Conservation (phyloP, 2,888 invertebrate species). For the Megamerina dolium region DNA sequence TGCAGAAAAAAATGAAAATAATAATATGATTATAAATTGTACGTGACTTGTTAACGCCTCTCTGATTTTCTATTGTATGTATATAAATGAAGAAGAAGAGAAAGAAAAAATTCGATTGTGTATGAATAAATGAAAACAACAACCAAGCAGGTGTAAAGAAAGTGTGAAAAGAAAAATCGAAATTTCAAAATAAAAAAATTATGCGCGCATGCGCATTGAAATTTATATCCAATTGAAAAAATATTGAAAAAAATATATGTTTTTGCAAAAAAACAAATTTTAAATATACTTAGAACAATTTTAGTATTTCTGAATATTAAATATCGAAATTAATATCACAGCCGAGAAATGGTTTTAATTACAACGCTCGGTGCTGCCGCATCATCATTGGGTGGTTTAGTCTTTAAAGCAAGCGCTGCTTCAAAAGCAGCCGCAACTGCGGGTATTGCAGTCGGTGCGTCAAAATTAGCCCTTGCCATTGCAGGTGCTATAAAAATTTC, state of each 20-base stretch:
- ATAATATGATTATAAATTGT: no score
- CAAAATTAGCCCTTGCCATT: constrained; percentile 46
- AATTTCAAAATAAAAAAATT: no score
- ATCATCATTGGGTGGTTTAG: no score
- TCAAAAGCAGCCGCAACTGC: constrained; percentile 40
- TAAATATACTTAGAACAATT: not conserved
- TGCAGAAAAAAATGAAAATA: no score
- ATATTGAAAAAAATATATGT: no score
- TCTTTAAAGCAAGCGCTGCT: constrained; percentile 46
- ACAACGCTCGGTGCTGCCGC: constrained; percentile 41
- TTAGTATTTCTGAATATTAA: not conserved
- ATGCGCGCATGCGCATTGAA: constrained; percentile 8
- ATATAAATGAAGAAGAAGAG: no score
- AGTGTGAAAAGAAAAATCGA: no score
- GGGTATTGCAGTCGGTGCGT: constrained; percentile 49
- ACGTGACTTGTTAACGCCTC: no score
- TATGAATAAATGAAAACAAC: constrained; percentile 3
- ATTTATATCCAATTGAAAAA: no score
- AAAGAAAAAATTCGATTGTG: not conserved
- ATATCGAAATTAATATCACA: not conserved
- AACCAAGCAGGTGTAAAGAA: no score
- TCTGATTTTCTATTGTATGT: no score
- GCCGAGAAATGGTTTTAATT: constrained; percentile 34
- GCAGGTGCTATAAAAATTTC: constrained; percentile 66
- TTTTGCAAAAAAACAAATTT: not conserved